Evolutionary conservation across 2,113 vertebrate species (phyloP), one percentile per base, ranked within the genome.

Genomic region (Pipa parva): DNA sequence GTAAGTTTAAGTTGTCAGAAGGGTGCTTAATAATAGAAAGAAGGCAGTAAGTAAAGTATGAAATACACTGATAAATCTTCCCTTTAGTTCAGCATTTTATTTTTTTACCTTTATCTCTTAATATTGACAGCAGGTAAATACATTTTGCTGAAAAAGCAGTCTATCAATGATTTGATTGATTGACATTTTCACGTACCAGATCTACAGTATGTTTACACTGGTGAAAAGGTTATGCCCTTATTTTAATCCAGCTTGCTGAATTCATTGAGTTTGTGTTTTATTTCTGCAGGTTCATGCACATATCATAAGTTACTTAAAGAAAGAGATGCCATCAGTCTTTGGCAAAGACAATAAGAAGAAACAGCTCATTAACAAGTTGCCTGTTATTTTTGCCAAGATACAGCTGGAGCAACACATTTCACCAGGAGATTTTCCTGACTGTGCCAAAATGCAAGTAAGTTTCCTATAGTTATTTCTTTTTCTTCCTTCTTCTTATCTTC

Each of bases 311-410:
- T 87, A 92, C 63, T 83, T 97, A 79, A 93, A 93, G 83, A 90
- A 92, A 75, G 93, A 95, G 84, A 97, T 97, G 94, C 93, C 92
- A 0, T 89, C 92, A 0, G 89, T 97, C 59, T 95, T 97, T 28
- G 88, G 93, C 60, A 96, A 96, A 77, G 93, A 92, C 59, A 92
- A 91, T 58, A 95, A 94, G 74, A 97, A 96, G 83, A 95, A 95
- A 73, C 89, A 92, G 73, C 85, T 97, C 33, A 96, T 97, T 73
- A 73, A 88, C 59, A 90, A 94, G 71, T 80, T 97, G 77, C 93
- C 92, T 0, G 87, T 93, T 13, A 93, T 97, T 75, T 97, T 93
- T 21, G 86, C 91, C 0, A 92, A 92, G 79, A 95, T 97, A 51
- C 92, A 96, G 75, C 84, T 93, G 56, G 92, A 95, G 71, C 88